Evolutionary conservation across 1,140 invertebrate genomes (phyloP), one percentile per base, ranked within the genome.

Genomic region (Drosophila repleta): DNA sequence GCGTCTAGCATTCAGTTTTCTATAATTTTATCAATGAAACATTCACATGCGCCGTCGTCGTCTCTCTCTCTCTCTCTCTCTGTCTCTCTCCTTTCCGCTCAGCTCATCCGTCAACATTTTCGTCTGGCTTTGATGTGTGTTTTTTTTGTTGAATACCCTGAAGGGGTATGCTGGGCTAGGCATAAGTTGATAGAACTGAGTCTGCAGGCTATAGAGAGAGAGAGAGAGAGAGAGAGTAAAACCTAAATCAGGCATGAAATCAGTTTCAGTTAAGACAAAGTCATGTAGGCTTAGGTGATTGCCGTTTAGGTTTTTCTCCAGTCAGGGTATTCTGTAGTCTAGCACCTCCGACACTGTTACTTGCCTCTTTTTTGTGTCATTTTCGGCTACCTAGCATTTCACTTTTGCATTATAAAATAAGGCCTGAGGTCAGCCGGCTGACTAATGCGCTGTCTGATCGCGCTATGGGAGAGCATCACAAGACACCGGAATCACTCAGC

Each of bases 401-500:
- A 29, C 15, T 60, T 61, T 62, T 41, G 39, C 53, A 57, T 57
- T 57, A 43, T 17, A 57, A 57, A 57, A 57, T 41, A 4, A 26
- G 26, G 18, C 51, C 60, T 62, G 29, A 63, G 58, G 49, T 56
- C 41, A 63, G 48, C n/a, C 21, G 18, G 18, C 51, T 61, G 45
- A 58, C 53, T 66, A 66, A 58, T 58, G 15, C 55, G 18, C 35
- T 29, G 48, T 35, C 26, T 46, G 57, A 35, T 46, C 56, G 18
- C n/a, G 43, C 26, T 11, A 45, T 43, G 10, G 10, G 55, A 53
- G 70, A n/a, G 71, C 79, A 70, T 68, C 58, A 67, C 49, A 56
- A 48, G 41, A 57, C 39, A 70, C 56, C 46, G 70, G 70, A 73
- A 87, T 88, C 82, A 87, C 78, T 67, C 83, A 79, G 73, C 78